Evolutionary conservation across 2,797 vertebrate genomes (phyloP), one percentile per base, ranked within the genome.

Genomic region (Vespertilio murinus): DNA sequence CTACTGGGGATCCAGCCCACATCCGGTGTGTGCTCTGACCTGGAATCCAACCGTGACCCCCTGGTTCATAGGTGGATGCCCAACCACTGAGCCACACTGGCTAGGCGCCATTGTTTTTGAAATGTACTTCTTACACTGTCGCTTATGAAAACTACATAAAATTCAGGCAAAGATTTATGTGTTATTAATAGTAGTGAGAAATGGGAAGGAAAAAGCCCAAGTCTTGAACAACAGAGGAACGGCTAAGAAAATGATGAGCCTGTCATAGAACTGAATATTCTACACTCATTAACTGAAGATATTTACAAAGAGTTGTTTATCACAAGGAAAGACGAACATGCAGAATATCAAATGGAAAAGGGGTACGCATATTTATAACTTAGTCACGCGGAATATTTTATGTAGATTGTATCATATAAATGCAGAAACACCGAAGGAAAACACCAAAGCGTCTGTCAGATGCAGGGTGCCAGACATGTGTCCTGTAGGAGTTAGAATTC

Each of bases 111-210:
- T 33, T 38, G 42, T 42, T 82, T 92, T 78, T 45, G 23, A 89
- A 91, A 87, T 40, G 23, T 16, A 65, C 28, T 83, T 96, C 18
- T 85, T 38, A 49, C 17, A 61, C 18, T 28, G 8, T 45, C 5
- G 33, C 30, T 73, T 78, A 52, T 28, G 65, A 70, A 89, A 67
- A 67, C 38, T 40, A 47, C 12, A 35, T 45, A 56, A 94, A 78
- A 20, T 71, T 79, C 64, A 78, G 38, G n/a, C 7, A 65, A 40
- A 86, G 13, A 56, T 79, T 73, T 74, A 38, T 38, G n/a, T 59
- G 40, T 67, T 73, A 73, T 73, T 81, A 70, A n/a, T 35, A 59
- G 82, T n/a, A 71, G 80, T 45, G 30, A 91, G 88, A 95, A 86
- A n/a, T 10, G 13, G 20, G 45, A 47, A 73, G 25, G 17, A 79